phyloP scores from a whole-genome alignment of 1,140 invertebrate genomes.

The Rhyzopertha dominica region DNA sequence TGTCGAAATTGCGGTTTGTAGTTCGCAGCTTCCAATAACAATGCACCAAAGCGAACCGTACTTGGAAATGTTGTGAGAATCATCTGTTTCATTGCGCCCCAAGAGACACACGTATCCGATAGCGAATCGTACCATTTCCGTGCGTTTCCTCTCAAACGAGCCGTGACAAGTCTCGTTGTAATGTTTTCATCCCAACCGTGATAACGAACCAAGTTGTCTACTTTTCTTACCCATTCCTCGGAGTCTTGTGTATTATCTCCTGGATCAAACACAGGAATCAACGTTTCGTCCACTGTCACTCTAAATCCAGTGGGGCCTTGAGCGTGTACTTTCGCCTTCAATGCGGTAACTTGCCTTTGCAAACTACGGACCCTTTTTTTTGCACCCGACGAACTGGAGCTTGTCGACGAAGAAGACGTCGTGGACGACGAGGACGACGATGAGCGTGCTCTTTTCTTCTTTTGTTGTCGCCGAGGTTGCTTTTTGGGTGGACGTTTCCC shows the following conservation, averaged over 20 bases:
- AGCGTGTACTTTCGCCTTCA: too few relatives aligned
- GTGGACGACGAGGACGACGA: too few relatives aligned
- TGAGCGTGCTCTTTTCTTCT: too few relatives aligned
- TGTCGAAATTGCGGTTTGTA: not conserved
- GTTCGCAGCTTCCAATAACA: not conserved
- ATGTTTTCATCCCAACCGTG: not conserved
- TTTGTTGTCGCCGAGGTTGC: too few relatives aligned
- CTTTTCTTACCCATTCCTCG: not conserved
- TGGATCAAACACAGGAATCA: not conserved
- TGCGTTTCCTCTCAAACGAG: not conserved
- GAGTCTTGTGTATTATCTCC: not conserved
- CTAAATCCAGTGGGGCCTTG: too few relatives aligned
- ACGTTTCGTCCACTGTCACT: not conserved
- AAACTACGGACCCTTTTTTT: too few relatives aligned
- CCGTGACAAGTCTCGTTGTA: not conserved
- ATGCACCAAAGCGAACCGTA: not conserved
- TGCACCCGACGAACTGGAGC: too few relatives aligned
- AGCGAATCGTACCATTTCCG: slow-evolving; percentile 1
- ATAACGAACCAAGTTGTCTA: not conserved
- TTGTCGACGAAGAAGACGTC: too few relatives aligned
- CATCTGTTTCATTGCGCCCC: not conserved
- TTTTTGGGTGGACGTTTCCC: too few relatives aligned
- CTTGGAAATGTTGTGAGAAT: not conserved
- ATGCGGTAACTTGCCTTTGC: too few relatives aligned
- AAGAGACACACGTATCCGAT: not conserved